Percentiles rank a stretch among this genome's conserved stretches.
phyloP scores from a whole-genome alignment of 2,888 invertebrate species.

The Panzeria rudis region DNA sequence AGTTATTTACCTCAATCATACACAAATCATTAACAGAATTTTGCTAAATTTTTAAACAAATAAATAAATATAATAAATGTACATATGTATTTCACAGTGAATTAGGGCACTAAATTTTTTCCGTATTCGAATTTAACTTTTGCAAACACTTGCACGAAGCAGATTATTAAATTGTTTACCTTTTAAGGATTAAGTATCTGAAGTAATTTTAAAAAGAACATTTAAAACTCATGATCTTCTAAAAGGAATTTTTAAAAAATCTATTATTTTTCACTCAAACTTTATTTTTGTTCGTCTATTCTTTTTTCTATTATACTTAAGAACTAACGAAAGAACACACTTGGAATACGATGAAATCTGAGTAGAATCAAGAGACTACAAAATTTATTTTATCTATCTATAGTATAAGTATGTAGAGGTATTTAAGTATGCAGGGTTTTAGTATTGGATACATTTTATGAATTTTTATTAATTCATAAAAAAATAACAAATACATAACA shows the following conservation, averaged over 20 bases:
- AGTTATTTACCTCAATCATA: not conserved
- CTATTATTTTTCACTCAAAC: constrained; percentile 6
- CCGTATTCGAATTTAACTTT: not conserved
- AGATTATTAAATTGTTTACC: not conserved
- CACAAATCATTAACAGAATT: constrained; percentile 2
- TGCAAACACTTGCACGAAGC: not conserved
- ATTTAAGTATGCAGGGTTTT: not conserved
- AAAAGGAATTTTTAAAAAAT: not conserved
- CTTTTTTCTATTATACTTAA: not conserved
- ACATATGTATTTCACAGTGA: too few species aligned
- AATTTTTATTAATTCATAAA: constrained; percentile 61
- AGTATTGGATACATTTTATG: constrained; percentile 53
- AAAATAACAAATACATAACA: constrained; percentile 21
- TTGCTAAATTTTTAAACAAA: not conserved
- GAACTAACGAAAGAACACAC: constrained; percentile 3
- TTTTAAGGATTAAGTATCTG: not conserved
- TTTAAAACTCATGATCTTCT: not conserved
- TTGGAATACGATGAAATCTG: constrained; percentile 27
- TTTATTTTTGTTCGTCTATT: not conserved
- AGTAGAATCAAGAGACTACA: constrained; percentile 21
- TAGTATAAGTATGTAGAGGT: not conserved
- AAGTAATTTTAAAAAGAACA: not conserved
- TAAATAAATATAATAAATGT: too few species aligned
- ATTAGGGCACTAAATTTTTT: too few species aligned
- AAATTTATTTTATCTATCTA: constrained; percentile 25